Base-by-base conservation (phyloP, 1,140 invertebrate genomes). In the Phymastichus coffea region DNA sequence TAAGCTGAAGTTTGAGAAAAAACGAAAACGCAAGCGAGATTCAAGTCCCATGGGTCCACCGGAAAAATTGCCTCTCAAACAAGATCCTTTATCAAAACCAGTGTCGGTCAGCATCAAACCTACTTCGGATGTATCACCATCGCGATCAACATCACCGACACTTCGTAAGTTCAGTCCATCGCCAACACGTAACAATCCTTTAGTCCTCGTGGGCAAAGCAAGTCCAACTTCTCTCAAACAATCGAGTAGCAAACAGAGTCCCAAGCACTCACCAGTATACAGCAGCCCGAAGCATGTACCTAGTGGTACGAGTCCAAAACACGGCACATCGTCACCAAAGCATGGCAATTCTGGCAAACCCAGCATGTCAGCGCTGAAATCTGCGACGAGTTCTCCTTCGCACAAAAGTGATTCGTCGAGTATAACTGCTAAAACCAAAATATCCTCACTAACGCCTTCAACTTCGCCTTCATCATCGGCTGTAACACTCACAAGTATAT, bases 331-430 rank as follows among this genome's bases (percentile, higher is more conserved):
- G 20, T 90, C 88, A 4, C 88, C 89, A 10, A 92, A 92, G 74
- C 90, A 92, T 58, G 84, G 82, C 1, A 86, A 88, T 61, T 87
- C 89, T 1, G 91, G 92, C 0, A 95, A 95, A 71, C 92, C 92
- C 0, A 93, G 91, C 67, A 92, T 95, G 87, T 92, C 90, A 0
- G 85, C 91, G 1, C 73, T 93, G n/a, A 93, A 93, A 71, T 91
- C 88, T 20, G 88, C 89, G 1, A 85, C 88, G 1, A 87, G 84
- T 66, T 86, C 85, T 3, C 84, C 84, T 52, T 83, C 75, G 0
- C 56, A 67, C 0, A 76, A 76, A 44, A 58, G 63, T 19, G 57
- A 68, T 0, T 52, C 63, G 2, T 37, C 54, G 0, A 59, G 69
- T 4, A 68, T 66, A 0, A 75, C 75, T 23, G 61, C 66, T 2